Percentiles rank a stretch among this genome's conserved stretches.
These are phyloP conservation scores for Engystomops pustulosus DNA, from an alignment of 2,113 vertebrate genomes.

Conservation along the genomic window DNA sequence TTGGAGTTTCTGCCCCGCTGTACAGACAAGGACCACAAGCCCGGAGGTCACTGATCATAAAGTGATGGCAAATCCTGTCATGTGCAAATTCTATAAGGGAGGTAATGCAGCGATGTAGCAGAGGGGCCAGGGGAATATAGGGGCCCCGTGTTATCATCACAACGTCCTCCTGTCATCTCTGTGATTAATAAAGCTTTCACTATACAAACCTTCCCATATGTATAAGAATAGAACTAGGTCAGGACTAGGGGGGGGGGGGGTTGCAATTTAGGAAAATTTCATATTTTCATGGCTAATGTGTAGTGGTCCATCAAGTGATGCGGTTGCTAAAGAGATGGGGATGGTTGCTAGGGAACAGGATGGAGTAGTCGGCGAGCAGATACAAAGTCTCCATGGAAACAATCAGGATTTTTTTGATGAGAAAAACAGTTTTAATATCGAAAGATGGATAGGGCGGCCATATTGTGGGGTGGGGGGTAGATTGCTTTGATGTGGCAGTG, in stretches of 20 bases:
- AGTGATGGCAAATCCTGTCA: no score
- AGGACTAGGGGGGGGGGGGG: background rate
- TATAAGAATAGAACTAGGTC: background rate
- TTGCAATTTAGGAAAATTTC: background rate
- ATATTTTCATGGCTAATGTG: background rate
- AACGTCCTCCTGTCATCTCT: no score
- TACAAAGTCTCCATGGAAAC: background rate
- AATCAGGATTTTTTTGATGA: conserved; percentile 5
- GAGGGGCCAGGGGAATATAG: background rate
- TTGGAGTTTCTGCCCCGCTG: no score
- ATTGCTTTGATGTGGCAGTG: background rate
- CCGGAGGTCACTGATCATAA: no score
- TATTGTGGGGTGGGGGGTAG: background rate
- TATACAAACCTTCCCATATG: background rate
- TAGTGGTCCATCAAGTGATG: conserved; percentile 3
- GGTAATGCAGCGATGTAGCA: no score
- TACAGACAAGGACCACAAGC: no score
- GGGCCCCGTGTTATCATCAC: no score
- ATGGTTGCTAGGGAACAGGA: conserved; percentile 48
- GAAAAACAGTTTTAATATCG: conserved; percentile 9
- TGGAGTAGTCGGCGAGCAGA: background rate
- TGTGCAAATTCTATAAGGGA: no score
- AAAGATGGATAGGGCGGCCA: background rate
- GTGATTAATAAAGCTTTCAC: background rate
- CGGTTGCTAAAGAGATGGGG: conserved; percentile 48